Evolutionary conservation across 2,888 invertebrate species (phyloP).

Genomic region (Unio delphinus): DNA sequence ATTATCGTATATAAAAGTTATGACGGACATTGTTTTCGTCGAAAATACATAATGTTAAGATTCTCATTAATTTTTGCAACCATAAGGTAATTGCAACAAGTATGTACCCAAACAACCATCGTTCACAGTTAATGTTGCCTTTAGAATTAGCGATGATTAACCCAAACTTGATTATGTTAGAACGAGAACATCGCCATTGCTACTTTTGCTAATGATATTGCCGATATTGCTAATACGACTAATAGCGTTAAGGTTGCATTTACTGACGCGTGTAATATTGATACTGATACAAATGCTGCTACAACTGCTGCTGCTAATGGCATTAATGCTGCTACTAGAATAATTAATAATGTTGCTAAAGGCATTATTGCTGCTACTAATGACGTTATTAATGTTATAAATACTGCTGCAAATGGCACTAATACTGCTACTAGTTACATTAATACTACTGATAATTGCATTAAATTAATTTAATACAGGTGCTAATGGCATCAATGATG

Average conservation of each 20-base stretch:
- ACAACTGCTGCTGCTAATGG: slow-evolving; percentile 3
- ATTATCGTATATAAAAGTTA: too few species aligned
- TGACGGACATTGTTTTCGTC: too few species aligned
- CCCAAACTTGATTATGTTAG: too few species aligned
- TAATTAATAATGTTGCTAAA: background rate
- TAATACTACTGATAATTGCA: background rate
- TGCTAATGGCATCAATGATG: background rate
- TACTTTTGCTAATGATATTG: slow-evolving; percentile 2
- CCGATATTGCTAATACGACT: background rate
- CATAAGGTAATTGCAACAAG: too few species aligned
- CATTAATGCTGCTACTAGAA: slow-evolving; percentile 1
- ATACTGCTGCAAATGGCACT: slow-evolving; percentile 1
- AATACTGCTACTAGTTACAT: background rate
- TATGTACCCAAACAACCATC: too few species aligned
- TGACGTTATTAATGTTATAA: background rate
- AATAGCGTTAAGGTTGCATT: background rate
- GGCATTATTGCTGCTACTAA: background rate
- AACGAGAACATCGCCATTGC: background rate
- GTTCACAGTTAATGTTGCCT: too few species aligned
- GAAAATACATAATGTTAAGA: too few species aligned
- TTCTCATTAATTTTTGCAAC: too few species aligned
- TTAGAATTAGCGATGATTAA: too few species aligned
- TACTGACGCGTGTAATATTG: background rate
- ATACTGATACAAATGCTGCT: background rate
- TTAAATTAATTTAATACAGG: background rate